A percentile compares a stretch with the other conserved stretches of the same genome.
Evolutionary conservation across 2,113 vertebrate species (phyloP).

Genomic region (Corydoras sp.): DNA sequence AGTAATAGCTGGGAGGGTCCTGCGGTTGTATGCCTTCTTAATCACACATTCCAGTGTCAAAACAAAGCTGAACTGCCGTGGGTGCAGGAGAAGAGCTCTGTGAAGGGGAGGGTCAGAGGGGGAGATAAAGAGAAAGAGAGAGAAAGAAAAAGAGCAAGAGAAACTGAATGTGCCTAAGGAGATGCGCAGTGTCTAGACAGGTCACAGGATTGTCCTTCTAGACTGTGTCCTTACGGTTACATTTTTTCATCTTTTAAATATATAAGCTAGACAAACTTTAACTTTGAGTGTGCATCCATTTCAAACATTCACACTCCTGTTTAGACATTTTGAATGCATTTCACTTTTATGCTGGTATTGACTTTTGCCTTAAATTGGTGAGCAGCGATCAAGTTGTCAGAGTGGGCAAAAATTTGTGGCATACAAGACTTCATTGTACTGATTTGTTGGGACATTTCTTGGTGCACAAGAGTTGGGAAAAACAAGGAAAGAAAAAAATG

Average conservation of each 20-base stretch:
- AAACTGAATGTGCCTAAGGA: slow-evolving; percentile 32
- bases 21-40: slow-evolving; percentile 63
- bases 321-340: slow-evolving; percentile 20
- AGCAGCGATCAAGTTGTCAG: slow-evolving; percentile 48
- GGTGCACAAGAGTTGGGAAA: background rate
- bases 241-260: background rate
- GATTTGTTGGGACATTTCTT: slow-evolving; percentile 21
- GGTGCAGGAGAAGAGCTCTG: slow-evolving; percentile 30
- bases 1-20: slow-evolving; percentile 64
- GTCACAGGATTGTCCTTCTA: slow-evolving; percentile 13
- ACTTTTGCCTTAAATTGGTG: slow-evolving; percentile 47
- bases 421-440: slow-evolving; percentile 17
- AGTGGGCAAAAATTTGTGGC: slow-evolving; percentile 7
- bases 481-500: background rate
- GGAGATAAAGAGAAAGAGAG: slow-evolving; percentile 15
- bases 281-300: slow-evolving; percentile 12
- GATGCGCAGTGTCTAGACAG: slow-evolving; percentile 30
- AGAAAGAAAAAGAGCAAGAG: slow-evolving; percentile 9
- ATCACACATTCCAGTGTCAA: slow-evolving; percentile 66
- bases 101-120: background rate
- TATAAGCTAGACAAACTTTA: background rate
- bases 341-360: slow-evolving; percentile 39
- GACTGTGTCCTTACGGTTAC: slow-evolving; percentile 4
- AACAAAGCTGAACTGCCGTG: slow-evolving; percentile 45
- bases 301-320: slow-evolving; percentile 12